A percentile compares a stretch with the other conserved stretches of the same genome.
Evolutionary conservation across 2,113 vertebrate genomes (phyloP).

Genomic region (Ranitomeya imitator): DNA sequence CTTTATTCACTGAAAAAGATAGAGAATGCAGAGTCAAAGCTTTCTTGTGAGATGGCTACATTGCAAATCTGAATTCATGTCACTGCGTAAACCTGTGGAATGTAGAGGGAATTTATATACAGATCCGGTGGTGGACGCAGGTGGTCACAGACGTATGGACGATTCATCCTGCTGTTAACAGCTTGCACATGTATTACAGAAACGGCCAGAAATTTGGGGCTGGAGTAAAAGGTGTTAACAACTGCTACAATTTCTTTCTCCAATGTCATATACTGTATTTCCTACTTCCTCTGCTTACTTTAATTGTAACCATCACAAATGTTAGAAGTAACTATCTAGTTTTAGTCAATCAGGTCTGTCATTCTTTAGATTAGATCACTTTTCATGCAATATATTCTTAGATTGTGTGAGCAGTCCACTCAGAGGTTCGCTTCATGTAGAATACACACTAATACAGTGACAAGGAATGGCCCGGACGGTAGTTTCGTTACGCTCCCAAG

Average conservation of each 20-base stretch:
- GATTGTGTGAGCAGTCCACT: background rate
- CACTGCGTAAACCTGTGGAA: slow-evolving; percentile 47
- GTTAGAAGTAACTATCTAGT: background rate
- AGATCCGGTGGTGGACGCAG: slow-evolving; percentile 39
- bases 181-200: slow-evolving; percentile 50
- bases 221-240: slow-evolving; percentile 48
- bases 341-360: background rate
- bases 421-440: background rate
- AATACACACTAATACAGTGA: background rate
- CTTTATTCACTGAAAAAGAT: background rate
- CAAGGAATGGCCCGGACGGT: too few species aligned
- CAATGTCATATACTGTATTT: slow-evolving; percentile 1
- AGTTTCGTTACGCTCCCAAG: too few species aligned
- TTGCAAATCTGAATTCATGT: slow-evolving; percentile 51
- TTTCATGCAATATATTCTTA: background rate
- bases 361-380: background rate
- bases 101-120: slow-evolving; percentile 46
- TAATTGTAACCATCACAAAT: slow-evolving; percentile 12
- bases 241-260: slow-evolving; percentile 47
- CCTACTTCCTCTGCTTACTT: slow-evolving; percentile 26
- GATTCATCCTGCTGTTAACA: slow-evolving; percentile 43
- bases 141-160: slow-evolving; percentile 26
- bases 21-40: slow-evolving; percentile 1
- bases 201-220: slow-evolving; percentile 35
- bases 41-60: slow-evolving; percentile 32